Evolutionary conservation across 1,140 invertebrate genomes (phyloP), one percentile per base, ranked within the genome.

Genomic region (Dinothrombium tinctorium): DNA sequence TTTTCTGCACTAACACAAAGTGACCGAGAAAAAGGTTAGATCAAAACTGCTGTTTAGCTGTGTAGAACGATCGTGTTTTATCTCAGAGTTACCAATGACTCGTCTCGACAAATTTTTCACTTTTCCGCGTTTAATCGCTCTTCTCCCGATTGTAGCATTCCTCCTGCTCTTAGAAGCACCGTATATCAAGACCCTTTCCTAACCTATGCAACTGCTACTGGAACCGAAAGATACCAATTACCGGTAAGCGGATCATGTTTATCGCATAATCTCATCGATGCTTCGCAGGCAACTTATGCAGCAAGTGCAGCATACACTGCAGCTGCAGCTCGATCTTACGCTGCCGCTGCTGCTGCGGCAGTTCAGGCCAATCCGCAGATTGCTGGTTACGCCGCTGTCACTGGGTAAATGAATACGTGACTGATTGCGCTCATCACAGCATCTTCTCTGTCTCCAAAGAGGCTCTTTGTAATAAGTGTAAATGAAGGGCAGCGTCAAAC

Each of bases 161-260:
- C 43, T 32, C 12, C 36, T 42, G 37, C 9, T 25, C 24, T 48
- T 20, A 41, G 44, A 20, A 31, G 46, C 15, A 45, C 40, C 21
- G 74, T 89, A 48, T 89, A 87, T 69, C 89, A 86, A 68, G 84
- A 92, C 69, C 83, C 81, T 51, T 86, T 86, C 69, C 63, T 87
- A 68, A 78, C 78, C 9, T 54, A 53, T 54, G 77, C 78, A 40
- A 76, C 79, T 53, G 75, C 76, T 49, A 71, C 72, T 37, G 68
- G 70, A 55, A 75, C 83, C 65, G 77, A 76, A 49, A 76, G 80
- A 62, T 81, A 82, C 63, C 78, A 81, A 67, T 68, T 90, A 54
- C 81, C 86, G 74, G 76, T 80, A 68, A 71, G 63, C 52, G 40
- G n/a, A 7, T 38, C 17, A n/a, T 2, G 12, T 15, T 11, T 21